Conservation (phyloP, 2,888 invertebrate species). For the Heliconius ethilla region DNA sequence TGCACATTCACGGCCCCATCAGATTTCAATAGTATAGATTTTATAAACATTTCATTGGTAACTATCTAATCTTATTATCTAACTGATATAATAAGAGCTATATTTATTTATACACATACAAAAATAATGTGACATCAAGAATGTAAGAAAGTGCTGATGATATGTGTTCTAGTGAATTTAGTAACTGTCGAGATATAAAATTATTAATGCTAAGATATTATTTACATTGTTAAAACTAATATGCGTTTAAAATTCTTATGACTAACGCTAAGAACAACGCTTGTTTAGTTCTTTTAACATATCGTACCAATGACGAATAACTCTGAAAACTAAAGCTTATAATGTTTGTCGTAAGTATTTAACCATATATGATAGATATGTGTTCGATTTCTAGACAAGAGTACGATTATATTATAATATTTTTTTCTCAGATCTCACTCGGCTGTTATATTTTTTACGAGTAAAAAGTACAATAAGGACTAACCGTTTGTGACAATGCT, state of each 20-base stretch:
- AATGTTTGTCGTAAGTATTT: neutral
- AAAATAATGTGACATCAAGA: conserved; percentile 71
- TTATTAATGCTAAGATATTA: conserved; percentile 42
- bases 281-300: conserved; percentile 22
- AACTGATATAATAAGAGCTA: conserved; percentile 42
- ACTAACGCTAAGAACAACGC: conserved; percentile 28
- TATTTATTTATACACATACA: conserved; percentile 51
- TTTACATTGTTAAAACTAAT: conserved; percentile 38
- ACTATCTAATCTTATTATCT: conserved; percentile 52
- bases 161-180: conserved; percentile 76
- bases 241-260: conserved; percentile 25
- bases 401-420: too few species aligned
- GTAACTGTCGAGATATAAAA: conserved; percentile 68
- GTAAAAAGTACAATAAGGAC: too few species aligned
- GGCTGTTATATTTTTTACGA: too few species aligned
- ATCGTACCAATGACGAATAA: too few species aligned
- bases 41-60: conserved; percentile 51
- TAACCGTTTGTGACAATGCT: too few species aligned
- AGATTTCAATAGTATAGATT: conserved; percentile 12
- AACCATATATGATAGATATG: too few species aligned
- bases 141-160: conserved; percentile 77
- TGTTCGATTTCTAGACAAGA: too few species aligned
- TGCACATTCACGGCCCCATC: neutral
- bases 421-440: too few species aligned
- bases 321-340: neutral